Evolutionary conservation across 92 coral and sea anemone species (phyloP), one percentile per base, ranked within the genome.

Genomic region (Phenganax stokvisi): DNA sequence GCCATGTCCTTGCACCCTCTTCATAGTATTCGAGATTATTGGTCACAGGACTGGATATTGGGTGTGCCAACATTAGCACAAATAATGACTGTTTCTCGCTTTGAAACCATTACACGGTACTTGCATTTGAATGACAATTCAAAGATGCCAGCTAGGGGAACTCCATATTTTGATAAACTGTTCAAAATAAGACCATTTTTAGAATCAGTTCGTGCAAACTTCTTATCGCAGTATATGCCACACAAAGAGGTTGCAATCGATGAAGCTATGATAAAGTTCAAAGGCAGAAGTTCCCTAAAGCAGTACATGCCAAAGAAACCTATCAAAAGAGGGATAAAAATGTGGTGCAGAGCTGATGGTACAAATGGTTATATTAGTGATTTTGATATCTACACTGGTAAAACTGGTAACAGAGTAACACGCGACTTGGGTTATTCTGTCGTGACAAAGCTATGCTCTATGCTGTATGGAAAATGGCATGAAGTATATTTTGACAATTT

Each of bases 391-490:
- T 63, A 72, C 73, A 74, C 71, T 16, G 84, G 71, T 7, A 25
- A 30, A 6, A 0, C 51, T 8, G 8, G 72, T n/a, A 1, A 75
- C 60, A 47, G 74, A 6, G 56, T 75, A 16, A n/a, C 69, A 47
- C 10, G 51, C 3, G 86, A 69, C 37, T 28, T 77, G 6, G 84
- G 83, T 57, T 85, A 71, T 58, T 70, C 80, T 20, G 81, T 85
- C 57, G 85, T 80, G 11, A 80, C 85, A 70, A 0, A 60, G 74
- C 75, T 85, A 13, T 85, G 85, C 59, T 47, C 9, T 16, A 37
- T 10, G 64, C 17, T 85, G 28, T 2, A 79, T 47, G 87, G 78
- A 7, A 75, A 85, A 75, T 80, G 81, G 85, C 82, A 85, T 30
- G 54, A 20, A 20, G 25, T 20, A 20, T 20, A 20, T 20, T 20